These are phyloP conservation scores for Chrysocyon brachyurus DNA, from an alignment of 2,797 vertebrate genomes.

Conservation along the genomic window DNA sequence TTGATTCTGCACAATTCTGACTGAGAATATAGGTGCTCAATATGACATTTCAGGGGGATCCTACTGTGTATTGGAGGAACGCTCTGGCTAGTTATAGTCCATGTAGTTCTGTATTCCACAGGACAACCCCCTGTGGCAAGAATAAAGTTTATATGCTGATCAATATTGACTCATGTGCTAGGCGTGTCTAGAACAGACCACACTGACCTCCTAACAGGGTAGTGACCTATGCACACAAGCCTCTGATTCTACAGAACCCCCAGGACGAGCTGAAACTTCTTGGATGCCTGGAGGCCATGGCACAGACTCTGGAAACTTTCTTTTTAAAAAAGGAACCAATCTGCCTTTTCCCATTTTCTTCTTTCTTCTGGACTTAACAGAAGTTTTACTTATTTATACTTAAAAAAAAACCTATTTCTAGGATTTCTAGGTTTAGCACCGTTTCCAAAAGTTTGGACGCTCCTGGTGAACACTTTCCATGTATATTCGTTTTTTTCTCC, in stretches of 20 bases:
- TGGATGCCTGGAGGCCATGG: not conserved
- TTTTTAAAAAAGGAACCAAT: not conserved
- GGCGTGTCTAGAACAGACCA: not conserved
- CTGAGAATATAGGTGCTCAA: not conserved
- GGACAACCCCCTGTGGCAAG: not conserved
- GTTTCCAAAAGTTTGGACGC: not conserved
- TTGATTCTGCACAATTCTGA: not conserved
- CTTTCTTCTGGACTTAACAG: not conserved
- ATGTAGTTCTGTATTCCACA: not conserved
- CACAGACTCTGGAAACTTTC: not conserved
- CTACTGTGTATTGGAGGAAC: not conserved
- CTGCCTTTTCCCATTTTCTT: not conserved
- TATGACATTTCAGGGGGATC: not conserved
- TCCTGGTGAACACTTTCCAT: not conserved
- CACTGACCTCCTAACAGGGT: too few species aligned
- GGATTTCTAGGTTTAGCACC: not conserved
- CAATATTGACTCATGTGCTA: not conserved
- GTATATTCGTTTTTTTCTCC: not conserved
- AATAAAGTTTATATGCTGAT: not conserved
- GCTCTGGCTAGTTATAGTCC: too few species aligned
- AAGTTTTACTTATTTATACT: not conserved
- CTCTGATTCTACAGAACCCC: not conserved
- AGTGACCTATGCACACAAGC: rapidly evolving
- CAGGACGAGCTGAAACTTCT: not conserved
- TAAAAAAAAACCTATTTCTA: not conserved